Percentiles rank a stretch among this genome's conserved stretches.
phyloP scores from a whole-genome alignment of 2,113 vertebrate species.

The Leptocoma aspasia region DNA sequence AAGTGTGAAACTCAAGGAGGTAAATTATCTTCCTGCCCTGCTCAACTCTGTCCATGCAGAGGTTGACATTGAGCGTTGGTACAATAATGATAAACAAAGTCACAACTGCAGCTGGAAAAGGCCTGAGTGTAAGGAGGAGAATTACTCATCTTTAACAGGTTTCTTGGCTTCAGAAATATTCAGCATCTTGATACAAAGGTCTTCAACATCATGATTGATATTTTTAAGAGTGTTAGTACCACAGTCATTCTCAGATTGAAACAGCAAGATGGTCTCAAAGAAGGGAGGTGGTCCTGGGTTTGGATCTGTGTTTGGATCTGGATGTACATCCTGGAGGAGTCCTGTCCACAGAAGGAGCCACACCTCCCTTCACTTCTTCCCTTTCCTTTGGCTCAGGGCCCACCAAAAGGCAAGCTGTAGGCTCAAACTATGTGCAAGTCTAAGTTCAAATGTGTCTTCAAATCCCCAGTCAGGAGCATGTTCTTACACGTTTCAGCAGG shows the following conservation, averaged over 20 bases:
- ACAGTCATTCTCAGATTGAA: neutral
- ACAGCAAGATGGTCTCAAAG: rapidly evolving
- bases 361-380: rapidly evolving
- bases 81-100: neutral
- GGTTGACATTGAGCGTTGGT: neutral
- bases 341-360: neutral
- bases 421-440: neutral
- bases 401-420: neutral
- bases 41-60: neutral
- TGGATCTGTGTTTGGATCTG: neutral
- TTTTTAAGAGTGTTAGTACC: neutral
- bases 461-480: neutral
- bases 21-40: neutral
- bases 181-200: neutral
- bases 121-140: neutral
- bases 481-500: neutral
- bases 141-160: neutral
- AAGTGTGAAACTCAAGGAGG: neutral
- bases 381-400: neutral
- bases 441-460: neutral
- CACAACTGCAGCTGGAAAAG: neutral
- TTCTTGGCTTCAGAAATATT: neutral
- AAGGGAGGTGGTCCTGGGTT: neutral
- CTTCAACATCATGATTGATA: neutral
- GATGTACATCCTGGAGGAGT: neutral